Evolutionary conservation across 2,797 vertebrate genomes (phyloP), one percentile per base, ranked within the genome.

Genomic region (Pangasius larnaudii): DNA sequence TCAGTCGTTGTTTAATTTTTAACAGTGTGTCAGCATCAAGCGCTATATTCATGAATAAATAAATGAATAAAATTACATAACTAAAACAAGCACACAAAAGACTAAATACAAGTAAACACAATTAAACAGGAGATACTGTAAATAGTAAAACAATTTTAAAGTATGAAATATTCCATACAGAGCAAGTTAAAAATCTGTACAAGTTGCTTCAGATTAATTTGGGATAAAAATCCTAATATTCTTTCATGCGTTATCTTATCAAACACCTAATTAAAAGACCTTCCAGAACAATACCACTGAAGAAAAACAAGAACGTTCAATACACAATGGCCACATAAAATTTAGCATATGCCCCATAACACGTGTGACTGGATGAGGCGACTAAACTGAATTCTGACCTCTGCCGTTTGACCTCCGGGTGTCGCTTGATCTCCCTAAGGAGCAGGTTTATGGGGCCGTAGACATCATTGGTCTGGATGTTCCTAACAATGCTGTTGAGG

Each of bases 381-480:
- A 65, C 22, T 79, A 49, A 85, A 56, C 18, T 71, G 7, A 79
- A 71, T 36, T 63, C 93, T 92, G 90, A 99, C 99, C 98, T 97
- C 90, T 99, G 98, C 14, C 98, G 95, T 90, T 97, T 98, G 58
- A 93, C 85, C 65, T 96, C 95, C 46, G 96, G 96, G 1, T 93
- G 94, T 18, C 88, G 93, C 87, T 95, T 96, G 91, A 96, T 92
- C 93, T 97, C 96, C 58, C 96, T 89, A 72, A 97, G 92, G n/a
- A 99, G 94, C 85, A 98, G 94, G 92, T 93, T 96, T 92, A 99
- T 98, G 0, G 98, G 99, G 36, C 97, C 96, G 18, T 96, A 96
- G 58, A 99, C 97, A 5, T 99, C 95, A 56, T 99, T 99, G 90
- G 96, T 96, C 89, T 99, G 98, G 94, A 99, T 99, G 91, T 94